Conservation (phyloP, 2,888 invertebrate genomes). For the Tromatobia lineatoria region DNA sequence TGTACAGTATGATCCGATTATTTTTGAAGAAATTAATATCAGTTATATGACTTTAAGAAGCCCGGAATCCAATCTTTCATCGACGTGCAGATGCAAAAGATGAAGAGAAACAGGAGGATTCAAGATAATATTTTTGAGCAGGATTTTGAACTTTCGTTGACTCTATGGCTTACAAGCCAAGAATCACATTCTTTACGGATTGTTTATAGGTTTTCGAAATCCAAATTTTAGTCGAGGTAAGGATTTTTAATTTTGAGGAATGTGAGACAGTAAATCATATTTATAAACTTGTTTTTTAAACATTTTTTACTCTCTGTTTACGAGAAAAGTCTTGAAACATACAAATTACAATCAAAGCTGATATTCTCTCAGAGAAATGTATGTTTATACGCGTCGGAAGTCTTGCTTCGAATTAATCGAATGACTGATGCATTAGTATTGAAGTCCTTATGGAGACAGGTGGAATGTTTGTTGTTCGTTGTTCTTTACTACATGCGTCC, state of each 20-base stretch:
- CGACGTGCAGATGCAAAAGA: too few relatives aligned
- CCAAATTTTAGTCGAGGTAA: too few relatives aligned
- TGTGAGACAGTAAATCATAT: neutral
- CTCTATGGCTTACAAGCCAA: too few relatives aligned
- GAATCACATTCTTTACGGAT: too few relatives aligned
- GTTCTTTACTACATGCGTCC: slow-evolving; percentile 5
- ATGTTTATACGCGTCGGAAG: neutral
- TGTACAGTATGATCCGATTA: too few relatives aligned
- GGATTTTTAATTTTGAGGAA: neutral
- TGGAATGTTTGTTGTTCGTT: slow-evolving; percentile 57
- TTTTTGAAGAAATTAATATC: too few relatives aligned
- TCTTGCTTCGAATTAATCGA: neutral
- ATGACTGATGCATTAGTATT: neutral
- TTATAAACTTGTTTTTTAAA: neutral
- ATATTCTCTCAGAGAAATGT: neutral
- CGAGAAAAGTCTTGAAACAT: neutral
- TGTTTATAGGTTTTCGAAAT: too few relatives aligned
- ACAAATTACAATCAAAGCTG: slow-evolving; percentile 12
- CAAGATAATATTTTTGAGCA: too few relatives aligned
- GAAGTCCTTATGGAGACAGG: slow-evolving; percentile 21
- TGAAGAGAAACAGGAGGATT: too few relatives aligned
- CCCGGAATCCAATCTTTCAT: too few relatives aligned
- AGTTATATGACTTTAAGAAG: too few relatives aligned
- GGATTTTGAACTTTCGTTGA: too few relatives aligned
- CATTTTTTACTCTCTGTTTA: neutral